phyloP scores from a whole-genome alignment of 1,140 invertebrate species.

The Hydropsyche tenuis region DNA sequence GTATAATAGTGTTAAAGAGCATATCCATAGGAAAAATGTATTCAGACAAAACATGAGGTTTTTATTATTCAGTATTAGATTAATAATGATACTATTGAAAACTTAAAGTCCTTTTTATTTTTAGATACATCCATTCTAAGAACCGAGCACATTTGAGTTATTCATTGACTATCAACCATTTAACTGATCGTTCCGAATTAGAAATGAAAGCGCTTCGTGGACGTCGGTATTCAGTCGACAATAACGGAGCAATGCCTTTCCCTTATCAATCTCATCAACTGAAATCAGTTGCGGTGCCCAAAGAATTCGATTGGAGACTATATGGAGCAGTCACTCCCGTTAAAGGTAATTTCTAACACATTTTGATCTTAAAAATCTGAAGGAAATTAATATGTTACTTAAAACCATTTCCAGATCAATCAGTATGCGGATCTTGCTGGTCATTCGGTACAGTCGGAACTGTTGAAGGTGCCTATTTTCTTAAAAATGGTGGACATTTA shows the following conservation, averaged over 20 bases:
- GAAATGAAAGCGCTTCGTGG: conserved; percentile 86
- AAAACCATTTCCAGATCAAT: conserved; percentile 74
- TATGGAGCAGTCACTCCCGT: conserved; percentile 93
- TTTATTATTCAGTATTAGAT: conserved; percentile 15
- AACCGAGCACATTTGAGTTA: conserved; percentile 81
- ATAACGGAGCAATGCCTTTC: conserved; percentile 80
- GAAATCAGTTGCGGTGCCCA: conserved; percentile 66
- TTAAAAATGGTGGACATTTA: conserved; percentile 81
- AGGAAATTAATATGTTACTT: conserved; percentile 12
- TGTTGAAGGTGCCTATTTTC: conserved; percentile 90
- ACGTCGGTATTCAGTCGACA: conserved; percentile 68
- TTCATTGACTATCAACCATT: conserved; percentile 83
- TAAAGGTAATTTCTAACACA: conserved; percentile 69
- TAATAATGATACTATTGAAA: conserved; percentile 11
- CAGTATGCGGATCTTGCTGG: conserved; percentile 97
- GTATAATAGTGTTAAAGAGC: conserved; percentile 73
- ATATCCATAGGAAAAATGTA: conserved; percentile 74
- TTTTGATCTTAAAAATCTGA: too few species aligned
- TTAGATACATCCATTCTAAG: conserved; percentile 82
- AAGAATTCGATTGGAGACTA: conserved; percentile 87
- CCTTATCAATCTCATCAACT: conserved; percentile 65
- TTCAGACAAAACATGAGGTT: conserved; percentile 89
- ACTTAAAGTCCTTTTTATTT: conserved; percentile 35
- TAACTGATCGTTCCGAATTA: conserved; percentile 80
- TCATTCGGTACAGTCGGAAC: conserved; percentile 93